Evolutionary conservation across 2,113 vertebrate genomes (phyloP).

Genomic region (Passerina amoena): DNA sequence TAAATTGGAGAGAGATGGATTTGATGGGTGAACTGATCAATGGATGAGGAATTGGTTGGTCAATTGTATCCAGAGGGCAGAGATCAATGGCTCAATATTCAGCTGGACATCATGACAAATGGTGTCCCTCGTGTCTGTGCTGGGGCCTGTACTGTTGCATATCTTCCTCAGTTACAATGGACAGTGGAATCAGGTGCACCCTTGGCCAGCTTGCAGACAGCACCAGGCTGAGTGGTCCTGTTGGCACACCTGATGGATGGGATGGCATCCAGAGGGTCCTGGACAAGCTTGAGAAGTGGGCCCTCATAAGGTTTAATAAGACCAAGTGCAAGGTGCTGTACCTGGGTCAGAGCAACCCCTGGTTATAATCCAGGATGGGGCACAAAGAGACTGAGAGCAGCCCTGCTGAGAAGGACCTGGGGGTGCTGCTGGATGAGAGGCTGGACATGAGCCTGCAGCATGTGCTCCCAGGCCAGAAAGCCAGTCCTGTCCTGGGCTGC

Average conservation of each 20-base stretch:
- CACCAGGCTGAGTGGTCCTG: not conserved
- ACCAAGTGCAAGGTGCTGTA: not conserved
- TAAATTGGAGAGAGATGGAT: not conserved
- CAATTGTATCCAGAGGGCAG: not conserved
- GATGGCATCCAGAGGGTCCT: not conserved
- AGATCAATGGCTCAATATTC: not conserved
- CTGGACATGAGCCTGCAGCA: not conserved
- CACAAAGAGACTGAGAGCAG: not conserved
- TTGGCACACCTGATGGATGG: not conserved
- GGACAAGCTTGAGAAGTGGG: not conserved
- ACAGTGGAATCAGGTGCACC: not conserved
- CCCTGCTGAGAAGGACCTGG: not conserved
- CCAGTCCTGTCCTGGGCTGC: not conserved
- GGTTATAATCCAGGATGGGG: not conserved
- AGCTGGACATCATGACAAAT: not conserved
- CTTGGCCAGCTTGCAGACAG: not conserved
- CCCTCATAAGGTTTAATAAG: not conserved
- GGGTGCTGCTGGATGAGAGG: not conserved
- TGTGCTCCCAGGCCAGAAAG: not conserved
- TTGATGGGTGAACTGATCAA: not conserved
- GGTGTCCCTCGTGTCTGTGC: not conserved
- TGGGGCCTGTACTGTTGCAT: not conserved
- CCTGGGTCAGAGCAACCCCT: not conserved
- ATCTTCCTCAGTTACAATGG: not conserved
- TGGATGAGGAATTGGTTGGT: not conserved